Conservation (phyloP, 2,888 invertebrate species). For the Campaea margaritaria region DNA sequence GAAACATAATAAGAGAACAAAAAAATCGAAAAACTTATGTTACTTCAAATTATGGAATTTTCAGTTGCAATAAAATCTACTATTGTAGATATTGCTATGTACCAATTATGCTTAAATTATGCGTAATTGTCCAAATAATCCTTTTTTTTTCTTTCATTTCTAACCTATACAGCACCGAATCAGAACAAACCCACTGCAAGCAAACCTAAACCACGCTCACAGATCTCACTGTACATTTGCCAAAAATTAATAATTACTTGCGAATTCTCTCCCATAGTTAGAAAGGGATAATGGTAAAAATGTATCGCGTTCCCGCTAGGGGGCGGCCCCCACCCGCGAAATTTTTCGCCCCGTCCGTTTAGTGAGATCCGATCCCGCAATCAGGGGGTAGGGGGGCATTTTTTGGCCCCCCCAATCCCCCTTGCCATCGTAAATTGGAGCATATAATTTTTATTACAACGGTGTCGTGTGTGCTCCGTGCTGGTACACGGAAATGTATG, state of each 20-base stretch:
- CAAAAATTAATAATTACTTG: slow-evolving; percentile 78
- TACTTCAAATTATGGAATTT: no score
- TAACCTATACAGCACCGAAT: no score
- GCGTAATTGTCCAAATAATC: no score
- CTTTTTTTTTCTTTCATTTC: no score
- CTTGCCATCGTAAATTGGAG: slow-evolving; percentile 82
- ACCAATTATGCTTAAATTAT: no score
- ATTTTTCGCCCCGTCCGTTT: slow-evolving; percentile 78
- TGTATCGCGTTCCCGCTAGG: slow-evolving; percentile 71
- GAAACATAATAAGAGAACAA: no score
- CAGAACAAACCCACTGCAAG: not conserved
- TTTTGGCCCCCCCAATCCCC: slow-evolving; percentile 66
- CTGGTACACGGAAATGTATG: slow-evolving; percentile 35
- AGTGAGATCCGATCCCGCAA: slow-evolving; percentile 84
- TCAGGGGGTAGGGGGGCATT: slow-evolving; percentile 71
- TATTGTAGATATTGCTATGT: no score
- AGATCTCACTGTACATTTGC: slow-evolving; percentile 49
- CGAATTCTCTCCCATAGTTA: slow-evolving; percentile 77
- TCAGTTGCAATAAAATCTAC: no score
- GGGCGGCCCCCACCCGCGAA: slow-evolving; percentile 58
- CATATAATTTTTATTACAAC: slow-evolving; percentile 85
- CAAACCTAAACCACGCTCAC: slow-evolving; percentile 24
- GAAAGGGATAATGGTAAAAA: slow-evolving; percentile 81
- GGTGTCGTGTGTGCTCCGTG: slow-evolving; percentile 72
- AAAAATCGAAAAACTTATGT: no score